Conservation (phyloP, 2,113 vertebrate genomes). For the Coptodon bakossiorum region DNA sequence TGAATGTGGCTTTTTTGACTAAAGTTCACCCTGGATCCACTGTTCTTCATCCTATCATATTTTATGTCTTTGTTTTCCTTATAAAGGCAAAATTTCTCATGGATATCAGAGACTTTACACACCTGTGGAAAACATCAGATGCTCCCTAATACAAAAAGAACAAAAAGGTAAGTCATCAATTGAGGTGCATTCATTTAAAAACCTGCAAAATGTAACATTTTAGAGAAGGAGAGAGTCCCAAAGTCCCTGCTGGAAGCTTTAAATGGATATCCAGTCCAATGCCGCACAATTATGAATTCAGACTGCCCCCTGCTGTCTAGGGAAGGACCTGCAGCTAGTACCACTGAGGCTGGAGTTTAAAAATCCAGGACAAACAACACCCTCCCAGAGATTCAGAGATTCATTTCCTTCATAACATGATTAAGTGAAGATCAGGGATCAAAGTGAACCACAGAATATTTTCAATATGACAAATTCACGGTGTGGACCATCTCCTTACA, state of each 20-base stretch:
- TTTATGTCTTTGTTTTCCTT: background rate
- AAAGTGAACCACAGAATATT: background rate
- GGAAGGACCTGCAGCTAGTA: background rate
- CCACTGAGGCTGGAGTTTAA: background rate
- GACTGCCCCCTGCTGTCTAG: conserved; percentile 1
- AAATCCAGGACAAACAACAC: background rate
- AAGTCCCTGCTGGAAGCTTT: background rate
- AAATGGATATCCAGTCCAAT: background rate
- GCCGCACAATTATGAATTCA: background rate
- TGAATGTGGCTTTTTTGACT: background rate
- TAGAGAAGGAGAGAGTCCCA: background rate
- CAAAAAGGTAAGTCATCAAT: background rate
- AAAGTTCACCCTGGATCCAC: background rate
- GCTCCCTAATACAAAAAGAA: background rate
- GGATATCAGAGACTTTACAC: background rate
- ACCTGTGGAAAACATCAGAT: background rate
- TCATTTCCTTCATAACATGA: background rate
- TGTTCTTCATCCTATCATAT: background rate
- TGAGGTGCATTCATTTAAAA: background rate
- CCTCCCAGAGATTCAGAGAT: background rate
- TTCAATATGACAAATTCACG: background rate
- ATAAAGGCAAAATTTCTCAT: background rate
- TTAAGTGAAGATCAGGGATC: too few species aligned
- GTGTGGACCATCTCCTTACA: background rate
- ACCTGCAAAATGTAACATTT: background rate